Conservation (phyloP, 1,140 invertebrate species). For the Centruroides sculpturatus region DNA sequence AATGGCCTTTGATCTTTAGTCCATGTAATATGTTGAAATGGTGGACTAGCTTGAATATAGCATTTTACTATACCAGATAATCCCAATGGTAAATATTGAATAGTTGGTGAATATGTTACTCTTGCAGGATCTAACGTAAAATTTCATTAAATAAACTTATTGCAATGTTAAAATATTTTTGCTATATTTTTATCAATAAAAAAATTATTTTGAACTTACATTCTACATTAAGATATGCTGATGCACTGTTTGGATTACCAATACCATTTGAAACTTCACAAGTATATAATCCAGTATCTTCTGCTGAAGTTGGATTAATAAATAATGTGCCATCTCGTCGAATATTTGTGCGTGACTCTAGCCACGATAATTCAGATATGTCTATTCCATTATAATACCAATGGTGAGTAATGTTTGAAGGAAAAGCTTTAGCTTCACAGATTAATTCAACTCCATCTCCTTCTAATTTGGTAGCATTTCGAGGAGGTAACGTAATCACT, state of each 20-base stretch:
- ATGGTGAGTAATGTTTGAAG: slow-evolving; percentile 83
- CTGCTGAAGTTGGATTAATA: slow-evolving; percentile 79
- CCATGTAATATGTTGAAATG: slow-evolving; percentile 88
- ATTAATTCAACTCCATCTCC: slow-evolving; percentile 83
- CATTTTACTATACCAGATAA: slow-evolving; percentile 88
- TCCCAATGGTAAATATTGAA: slow-evolving; percentile 83
- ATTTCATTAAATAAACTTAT: neutral
- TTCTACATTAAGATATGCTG: slow-evolving; percentile 89
- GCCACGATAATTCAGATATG: slow-evolving; percentile 30
- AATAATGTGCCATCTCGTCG: slow-evolving; percentile 68
- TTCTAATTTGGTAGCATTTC: slow-evolving; percentile 85
- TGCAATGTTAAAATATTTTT: neutral
- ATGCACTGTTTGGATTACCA: slow-evolving; percentile 81
- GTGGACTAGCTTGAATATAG: slow-evolving; percentile 90
- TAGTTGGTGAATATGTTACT: slow-evolving; percentile 82
- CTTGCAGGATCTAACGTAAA: slow-evolving; percentile 64
- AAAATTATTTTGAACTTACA: slow-evolving; percentile 45
- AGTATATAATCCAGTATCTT: slow-evolving; percentile 84
- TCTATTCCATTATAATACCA: slow-evolving; percentile 41
- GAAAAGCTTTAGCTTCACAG: slow-evolving; percentile 85
- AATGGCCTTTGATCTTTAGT: slow-evolving; percentile 82
- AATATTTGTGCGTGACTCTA: slow-evolving; percentile 69
- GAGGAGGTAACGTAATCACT: slow-evolving; percentile 69
- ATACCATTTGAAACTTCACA: slow-evolving; percentile 94
- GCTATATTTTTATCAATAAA: neutral